Evolutionary conservation across 2,888 invertebrate species (phyloP).

Genomic region (Sceliomorpha sp.): DNA sequence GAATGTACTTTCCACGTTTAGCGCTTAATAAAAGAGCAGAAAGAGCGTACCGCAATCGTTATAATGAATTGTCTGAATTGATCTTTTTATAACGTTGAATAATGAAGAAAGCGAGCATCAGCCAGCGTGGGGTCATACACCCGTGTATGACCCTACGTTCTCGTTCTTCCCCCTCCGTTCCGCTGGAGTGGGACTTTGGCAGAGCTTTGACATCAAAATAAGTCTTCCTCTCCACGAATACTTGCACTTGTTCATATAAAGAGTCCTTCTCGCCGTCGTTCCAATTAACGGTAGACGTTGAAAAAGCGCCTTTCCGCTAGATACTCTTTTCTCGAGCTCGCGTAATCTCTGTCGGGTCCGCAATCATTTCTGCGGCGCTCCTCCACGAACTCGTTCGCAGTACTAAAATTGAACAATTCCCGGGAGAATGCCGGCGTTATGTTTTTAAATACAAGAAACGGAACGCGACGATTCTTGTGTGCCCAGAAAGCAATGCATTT

Average conservation of each 20-base stretch:
- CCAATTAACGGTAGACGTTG: slow-evolving; percentile 29
- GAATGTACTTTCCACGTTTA: slow-evolving; percentile 5
- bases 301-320: slow-evolving; percentile 17
- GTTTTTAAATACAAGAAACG: slow-evolving; percentile 38
- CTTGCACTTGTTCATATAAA: slow-evolving; percentile 6
- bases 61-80: slow-evolving; percentile 6
- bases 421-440: slow-evolving; percentile 15
- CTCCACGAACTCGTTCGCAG: slow-evolving; percentile 2
- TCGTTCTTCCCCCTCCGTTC: background rate
- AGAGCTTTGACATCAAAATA: slow-evolving; percentile 5
- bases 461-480: slow-evolving; percentile 2
- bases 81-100: slow-evolving; percentile 1
- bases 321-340: slow-evolving; percentile 11
- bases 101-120: background rate
- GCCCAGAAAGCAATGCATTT: background rate
- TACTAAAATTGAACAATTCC: slow-evolving; percentile 30
- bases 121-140: background rate
- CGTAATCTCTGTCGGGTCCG: slow-evolving; percentile 17
- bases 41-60: slow-evolving; percentile 16
- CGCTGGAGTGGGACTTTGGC: background rate
- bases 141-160: background rate
- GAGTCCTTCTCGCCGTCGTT: slow-evolving; percentile 15
- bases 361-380: slow-evolving; percentile 10
- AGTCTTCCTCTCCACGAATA: slow-evolving; percentile 8
- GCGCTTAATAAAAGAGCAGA: slow-evolving; percentile 4